Base-by-base conservation (phyloP, 2,113 vertebrate species). In the Amphiprion percula region DNA sequence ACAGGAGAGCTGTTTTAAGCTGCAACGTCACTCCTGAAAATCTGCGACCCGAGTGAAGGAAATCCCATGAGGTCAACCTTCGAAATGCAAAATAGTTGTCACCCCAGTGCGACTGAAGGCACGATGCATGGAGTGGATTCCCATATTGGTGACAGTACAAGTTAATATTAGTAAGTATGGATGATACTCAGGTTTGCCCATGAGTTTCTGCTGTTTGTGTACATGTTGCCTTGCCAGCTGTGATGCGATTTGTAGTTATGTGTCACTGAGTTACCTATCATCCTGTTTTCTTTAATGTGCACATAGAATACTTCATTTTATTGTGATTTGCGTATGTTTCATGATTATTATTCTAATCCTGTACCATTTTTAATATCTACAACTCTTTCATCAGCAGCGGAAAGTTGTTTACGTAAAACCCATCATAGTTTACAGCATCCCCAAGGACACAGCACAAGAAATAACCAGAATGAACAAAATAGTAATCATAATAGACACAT, bases 141-240 rank as follows among this genome's bases (percentile, higher is more conserved):
- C n/a, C 1, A 33, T 79, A 70, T 14, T 68, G 30, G 62, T 69
- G 50, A 77, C 37, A 68, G 64, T 46, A 23, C n/a, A 60, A 60
- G 62, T 77, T 88, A 77, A 80, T 77, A 78, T 66, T 79, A 78
- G 74, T 63, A 26, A 58, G 55, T 33, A n/a, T 2, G 4, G 55
- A 50, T 83, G 80, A 85, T 66, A 64, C 47, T 14, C 2, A 17
- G 59, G 54, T 68, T 77, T 44, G 5, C 21, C 52, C 28, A 11
- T 47, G 55, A 2, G 66, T 56, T 49, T 49, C 12, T 74, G 30
- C 9, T 76, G 71, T 76, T 79, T 87, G 14, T 72, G n/a, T 68
- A 19, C 17, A 12, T 60, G 76, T 82, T 80, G 65, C 44, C 64
- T 28, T 62, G 63, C 26, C 28, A 54, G 24, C 61, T 12, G 67